Evolutionary conservation across 2,113 vertebrate species (phyloP).

Genomic region (Connochaetes taurinus): DNA sequence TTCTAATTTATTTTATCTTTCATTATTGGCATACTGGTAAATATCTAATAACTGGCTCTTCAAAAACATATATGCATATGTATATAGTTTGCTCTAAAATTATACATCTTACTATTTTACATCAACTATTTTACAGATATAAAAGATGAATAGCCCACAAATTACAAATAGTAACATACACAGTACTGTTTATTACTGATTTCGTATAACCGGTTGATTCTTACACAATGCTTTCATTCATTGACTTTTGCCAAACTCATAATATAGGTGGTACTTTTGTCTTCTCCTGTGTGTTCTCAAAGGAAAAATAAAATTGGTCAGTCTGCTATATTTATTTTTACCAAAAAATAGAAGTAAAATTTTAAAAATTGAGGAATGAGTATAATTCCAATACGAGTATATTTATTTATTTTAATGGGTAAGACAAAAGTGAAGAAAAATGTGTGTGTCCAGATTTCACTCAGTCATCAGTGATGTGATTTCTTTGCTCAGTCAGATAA

Average conservation of each 20-base stretch:
- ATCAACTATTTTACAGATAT: neutral
- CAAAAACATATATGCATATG: neutral
- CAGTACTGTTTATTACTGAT: neutral
- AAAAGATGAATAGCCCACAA: neutral
- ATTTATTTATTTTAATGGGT: neutral
- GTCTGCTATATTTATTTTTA: constrained; percentile 22
- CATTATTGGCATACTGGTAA: neutral
- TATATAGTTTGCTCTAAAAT: neutral
- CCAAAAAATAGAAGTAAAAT: constrained; percentile 40
- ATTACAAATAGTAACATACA: neutral
- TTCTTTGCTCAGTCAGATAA: neutral
- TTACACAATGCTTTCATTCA: neutral
- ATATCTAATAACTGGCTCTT: neutral
- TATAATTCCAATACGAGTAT: neutral
- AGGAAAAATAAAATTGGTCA: constrained; percentile 39
- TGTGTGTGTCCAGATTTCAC: neutral
- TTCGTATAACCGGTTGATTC: neutral
- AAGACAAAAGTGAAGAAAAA: neutral
- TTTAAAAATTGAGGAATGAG: neutral
- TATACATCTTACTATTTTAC: neutral
- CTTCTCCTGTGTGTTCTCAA: constrained; percentile 21
- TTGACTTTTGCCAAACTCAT: neutral
- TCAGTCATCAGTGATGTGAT: neutral
- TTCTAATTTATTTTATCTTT: neutral
- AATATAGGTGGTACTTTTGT: constrained; percentile 13